Base-by-base conservation (phyloP, 1,140 invertebrate species). In the Rhagoletis zephyria region DNA sequence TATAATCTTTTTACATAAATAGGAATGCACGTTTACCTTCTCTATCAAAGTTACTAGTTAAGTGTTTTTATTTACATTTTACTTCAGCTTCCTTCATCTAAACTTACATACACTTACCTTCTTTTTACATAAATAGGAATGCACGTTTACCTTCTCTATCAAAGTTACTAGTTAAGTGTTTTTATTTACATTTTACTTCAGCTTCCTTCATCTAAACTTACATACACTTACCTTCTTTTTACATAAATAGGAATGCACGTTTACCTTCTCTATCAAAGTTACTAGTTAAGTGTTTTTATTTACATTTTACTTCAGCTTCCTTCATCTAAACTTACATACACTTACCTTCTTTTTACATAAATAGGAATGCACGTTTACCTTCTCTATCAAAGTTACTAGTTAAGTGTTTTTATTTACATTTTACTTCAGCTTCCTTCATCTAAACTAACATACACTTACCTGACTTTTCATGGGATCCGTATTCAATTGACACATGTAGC, bases 381-480 rank as follows among this genome's bases (percentile, higher is more conserved):
- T 4, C 30, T 1, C 1, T 30, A 6, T 2, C 30, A 42, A 30
- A 0, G 5, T 19, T 42, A 10, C 12, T 3, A 2, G 48, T 12
- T 45, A 6, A 48, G 5, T 14, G 9, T 19, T n/a, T 81, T 81
- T 51, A 19, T 45, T 81, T 19, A 12, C 45, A 77, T 77, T 77
- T 56, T 9, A 56, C 16, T 77, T 56, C 14, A 14, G n/a, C 19
- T 81, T 56, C 48, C 45, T 3, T 63, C n/a, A 6, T 81, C 12
- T 6, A 16, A 12, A 19, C 1, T 81, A 30, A 10, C n/a, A n/a
- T 1, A 19, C 48, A 81, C 74, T 94, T 93, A 97, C 96, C 94
- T 97, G 96, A 91, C 95, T 96, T 91, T 96, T 96, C 96, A 97
- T 97, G 9, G 97, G 96, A 93, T 97, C 96, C 87, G 92, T 93